These are phyloP conservation scores for Aethes cnicana DNA, from an alignment of 2,888 invertebrate genomes.

Conservation along the genomic window DNA sequence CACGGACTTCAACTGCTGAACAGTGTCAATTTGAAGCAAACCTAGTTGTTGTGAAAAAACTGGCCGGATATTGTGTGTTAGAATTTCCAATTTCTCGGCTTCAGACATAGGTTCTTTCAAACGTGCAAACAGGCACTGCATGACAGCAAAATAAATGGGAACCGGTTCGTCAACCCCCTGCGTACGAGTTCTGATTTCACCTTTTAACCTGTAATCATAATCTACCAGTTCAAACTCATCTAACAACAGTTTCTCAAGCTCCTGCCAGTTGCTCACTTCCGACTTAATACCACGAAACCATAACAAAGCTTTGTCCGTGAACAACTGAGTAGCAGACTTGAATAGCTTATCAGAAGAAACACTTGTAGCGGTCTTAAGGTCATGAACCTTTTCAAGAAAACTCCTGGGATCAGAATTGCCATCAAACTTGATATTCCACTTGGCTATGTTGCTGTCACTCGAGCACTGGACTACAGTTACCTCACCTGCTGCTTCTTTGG, in stretches of 20 bases:
- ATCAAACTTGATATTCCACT: too few species aligned
- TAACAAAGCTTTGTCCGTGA: constrained; percentile 30
- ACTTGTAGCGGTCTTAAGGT: too few species aligned
- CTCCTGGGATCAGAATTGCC: too few species aligned
- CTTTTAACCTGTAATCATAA: constrained; percentile 15
- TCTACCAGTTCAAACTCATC: constrained; percentile 17
- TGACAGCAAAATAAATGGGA: not conserved
- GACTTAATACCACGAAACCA: constrained; percentile 29
- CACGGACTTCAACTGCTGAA: not conserved
- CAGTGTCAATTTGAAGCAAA: not conserved
- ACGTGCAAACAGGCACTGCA: constrained; percentile 2
- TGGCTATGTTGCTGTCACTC: too few species aligned
- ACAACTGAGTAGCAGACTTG: constrained; percentile 26
- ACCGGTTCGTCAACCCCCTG: constrained; percentile 1
- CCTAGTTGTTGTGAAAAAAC: not conserved
- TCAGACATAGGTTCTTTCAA: not conserved
- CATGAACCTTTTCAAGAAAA: too few species aligned
- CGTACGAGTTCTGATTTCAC: constrained; percentile 3
- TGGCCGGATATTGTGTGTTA: not conserved
- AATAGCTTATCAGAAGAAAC: constrained; percentile 11
- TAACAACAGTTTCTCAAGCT: constrained; percentile 17
- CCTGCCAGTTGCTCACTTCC: constrained; percentile 21
- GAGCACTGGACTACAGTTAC: too few species aligned
- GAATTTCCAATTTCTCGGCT: not conserved
- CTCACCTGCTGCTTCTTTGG: too few species aligned